Conservation (phyloP, 2,113 vertebrate species). For the Pangasianodon hypophthalmus region DNA sequence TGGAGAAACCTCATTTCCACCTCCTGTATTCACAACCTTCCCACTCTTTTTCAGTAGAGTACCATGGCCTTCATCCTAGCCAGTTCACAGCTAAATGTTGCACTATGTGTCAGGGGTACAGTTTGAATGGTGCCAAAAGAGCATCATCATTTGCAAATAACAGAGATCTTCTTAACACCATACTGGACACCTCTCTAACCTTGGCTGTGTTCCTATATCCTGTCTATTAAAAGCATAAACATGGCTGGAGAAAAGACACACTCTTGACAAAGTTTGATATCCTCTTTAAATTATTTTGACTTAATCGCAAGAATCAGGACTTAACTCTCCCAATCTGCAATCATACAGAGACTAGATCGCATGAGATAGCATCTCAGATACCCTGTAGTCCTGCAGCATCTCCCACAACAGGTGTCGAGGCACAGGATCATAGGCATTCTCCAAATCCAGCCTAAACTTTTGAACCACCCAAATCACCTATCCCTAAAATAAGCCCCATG, state of each 20-base stretch:
- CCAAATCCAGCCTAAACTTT: neutral
- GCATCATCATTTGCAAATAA: neutral
- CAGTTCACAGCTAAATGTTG: neutral
- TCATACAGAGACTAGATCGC: neutral
- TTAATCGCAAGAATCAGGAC: neutral
- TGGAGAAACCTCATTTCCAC: neutral
- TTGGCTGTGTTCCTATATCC: neutral
- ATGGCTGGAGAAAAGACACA: neutral
- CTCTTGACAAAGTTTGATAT: neutral
- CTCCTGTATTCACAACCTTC: neutral
- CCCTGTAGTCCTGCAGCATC: neutral
- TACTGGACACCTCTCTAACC: neutral
- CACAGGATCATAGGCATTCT: neutral
- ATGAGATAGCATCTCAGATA: neutral
- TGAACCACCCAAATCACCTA: neutral
- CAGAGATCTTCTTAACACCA: neutral
- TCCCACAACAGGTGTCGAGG: neutral
- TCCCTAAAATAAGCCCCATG: neutral
- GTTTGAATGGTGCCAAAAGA: neutral
- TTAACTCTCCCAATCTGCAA: neutral
- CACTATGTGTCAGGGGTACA: neutral
- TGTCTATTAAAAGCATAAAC: neutral
- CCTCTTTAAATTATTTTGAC: neutral
- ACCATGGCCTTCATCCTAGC: neutral
- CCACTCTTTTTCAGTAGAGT: neutral